Base-by-base conservation (phyloP, 1,140 invertebrate species). In the Zaprionus inermis region DNA sequence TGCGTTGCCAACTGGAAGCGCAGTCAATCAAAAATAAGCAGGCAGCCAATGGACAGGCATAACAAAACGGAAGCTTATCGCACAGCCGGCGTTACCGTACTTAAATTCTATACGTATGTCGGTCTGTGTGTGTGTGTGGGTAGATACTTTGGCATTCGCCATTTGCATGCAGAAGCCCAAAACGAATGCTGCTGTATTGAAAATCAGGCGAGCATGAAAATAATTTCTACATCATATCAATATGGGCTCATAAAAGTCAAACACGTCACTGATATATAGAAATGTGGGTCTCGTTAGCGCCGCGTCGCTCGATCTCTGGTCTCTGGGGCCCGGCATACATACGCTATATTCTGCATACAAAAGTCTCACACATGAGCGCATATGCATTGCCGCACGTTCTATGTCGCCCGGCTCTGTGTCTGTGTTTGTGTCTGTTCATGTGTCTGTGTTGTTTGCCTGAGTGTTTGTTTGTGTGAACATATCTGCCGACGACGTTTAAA, bases 41-140 rank as follows among this genome's bases (percentile, higher is more conserved):
- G 77, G 63, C 73, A 65, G 16, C 22, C 66, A 70, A 69, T 61
- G 52, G 67, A 30, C 58, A 57, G 36, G 71, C 76, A 82, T 78
- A 79, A 88, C 73, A 72, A 77, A 78, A 70, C 84, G 77, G 70
- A 80, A 89, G 84, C 84, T 88, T 88, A 88, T 86, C 83, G 72
- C 30, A 18, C 59, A 58, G n/a, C 12, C 24, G 59, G 32, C 60
- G 22, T 56, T 66, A 38, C n/a, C 36, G 24, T 65, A 28, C 66
- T 76, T 71, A 75, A 66, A 71, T 72, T 64, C 59, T 65, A 38
- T 38, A 20, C 20, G 44, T 9, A 16, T 46, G 16, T 9, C n/a
- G n/a, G 10, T 18, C 0, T 46, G 44, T 20, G 44, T 0, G 44
- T 46, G n/a, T 2, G n/a, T 16, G 38, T 16, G n/a, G 3, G 38